Base-by-base conservation (phyloP, 2,888 invertebrate species). In the Papilio protenor region DNA sequence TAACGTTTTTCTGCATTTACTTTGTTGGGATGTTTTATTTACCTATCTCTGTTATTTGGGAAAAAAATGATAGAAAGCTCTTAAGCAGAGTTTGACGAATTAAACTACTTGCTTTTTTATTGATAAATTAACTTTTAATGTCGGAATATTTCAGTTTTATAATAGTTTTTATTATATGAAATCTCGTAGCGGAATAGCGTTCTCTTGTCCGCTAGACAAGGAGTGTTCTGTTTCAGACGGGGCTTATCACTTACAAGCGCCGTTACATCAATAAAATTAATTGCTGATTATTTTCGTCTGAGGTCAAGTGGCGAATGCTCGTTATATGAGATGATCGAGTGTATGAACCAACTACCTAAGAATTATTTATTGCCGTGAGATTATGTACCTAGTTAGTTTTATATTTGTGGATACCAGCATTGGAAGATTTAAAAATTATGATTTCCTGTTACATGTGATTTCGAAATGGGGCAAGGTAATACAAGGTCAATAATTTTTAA, bases 281-380 rank as follows among this genome's bases (percentile, higher is more conserved):
- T 89, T 86, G 88, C 81, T 85, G 83, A 90, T 89, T 89, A 91
- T 91, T 87, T 89, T 87, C 80, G 84, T 83, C 83, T 82, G 84
- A 83, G 88, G 86, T 89, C 89, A 87, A 88, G 84, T 86, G 85
- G 21, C 23, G n/a, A 11, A 14, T 33, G 64, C 49, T 77, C 49
- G 74, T 74, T 75, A 71, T 21, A 45, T 1, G 21, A 72, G 18
- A 57, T 76, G 61, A 72, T 74, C 40, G 49, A 70, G 33, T 74
- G 57, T 52, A 61, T 47, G 18, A 33, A 59, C 4, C 77, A 14
- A 27, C 77, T n/a, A 52, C 47, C 57, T 55, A 16, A 23, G 21
- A n/a, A 66, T 21, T 76, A 72, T 73, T 64, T 73, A 77, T 23
- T 33, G 77, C 64, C 16, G 52, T 61, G n/a, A 18, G 40, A 73